These are phyloP conservation scores for Diadema setosum DNA, from an alignment of 35 echinoderm and acorn worm species.

Conservation along the genomic window DNA sequence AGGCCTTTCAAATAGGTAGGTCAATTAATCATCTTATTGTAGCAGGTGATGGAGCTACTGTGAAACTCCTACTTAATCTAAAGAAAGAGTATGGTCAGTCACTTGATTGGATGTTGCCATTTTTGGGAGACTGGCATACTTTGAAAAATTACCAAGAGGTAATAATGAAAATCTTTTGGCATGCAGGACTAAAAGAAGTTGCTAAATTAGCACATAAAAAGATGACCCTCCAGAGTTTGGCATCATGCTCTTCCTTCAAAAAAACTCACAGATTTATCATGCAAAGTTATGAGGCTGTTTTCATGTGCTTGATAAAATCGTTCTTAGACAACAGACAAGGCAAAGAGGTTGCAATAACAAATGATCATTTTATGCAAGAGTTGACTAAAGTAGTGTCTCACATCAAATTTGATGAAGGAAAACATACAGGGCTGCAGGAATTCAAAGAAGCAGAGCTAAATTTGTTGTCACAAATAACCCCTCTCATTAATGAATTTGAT, in stretches of 20 bases:
- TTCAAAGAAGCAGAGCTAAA: not conserved
- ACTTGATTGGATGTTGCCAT: conserved; percentile 14
- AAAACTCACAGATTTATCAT: conserved; percentile 18
- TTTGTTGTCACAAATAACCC: not conserved
- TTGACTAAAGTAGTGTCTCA: not conserved
- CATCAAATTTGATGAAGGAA: conserved; percentile 1
- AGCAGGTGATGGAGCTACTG: conserved; percentile 14
- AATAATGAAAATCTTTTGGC: conserved; percentile 17
- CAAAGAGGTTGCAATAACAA: not conserved
- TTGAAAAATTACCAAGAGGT: conserved; percentile 24
- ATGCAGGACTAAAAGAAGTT: conserved; percentile 9
- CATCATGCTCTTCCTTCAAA: conserved; percentile 6
- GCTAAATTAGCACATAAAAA: not conserved
- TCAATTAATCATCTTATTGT: conserved; percentile 16
- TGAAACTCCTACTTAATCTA: not conserved
- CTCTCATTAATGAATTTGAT: not conserved
- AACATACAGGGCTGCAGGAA: not conserved
- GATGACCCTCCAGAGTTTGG: not conserved
- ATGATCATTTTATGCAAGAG: not conserved
- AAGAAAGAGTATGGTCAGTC: conserved; percentile 22
- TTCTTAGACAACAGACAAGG: conserved; percentile 10
- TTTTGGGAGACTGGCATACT: conserved; percentile 25
- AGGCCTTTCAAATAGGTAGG: not conserved
- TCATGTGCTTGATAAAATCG: not conserved
- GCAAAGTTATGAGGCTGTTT: conserved; percentile 8